Evolutionary conservation across 1,140 invertebrate genomes (phyloP).

Genomic region (Drosophila parabipectinata): DNA sequence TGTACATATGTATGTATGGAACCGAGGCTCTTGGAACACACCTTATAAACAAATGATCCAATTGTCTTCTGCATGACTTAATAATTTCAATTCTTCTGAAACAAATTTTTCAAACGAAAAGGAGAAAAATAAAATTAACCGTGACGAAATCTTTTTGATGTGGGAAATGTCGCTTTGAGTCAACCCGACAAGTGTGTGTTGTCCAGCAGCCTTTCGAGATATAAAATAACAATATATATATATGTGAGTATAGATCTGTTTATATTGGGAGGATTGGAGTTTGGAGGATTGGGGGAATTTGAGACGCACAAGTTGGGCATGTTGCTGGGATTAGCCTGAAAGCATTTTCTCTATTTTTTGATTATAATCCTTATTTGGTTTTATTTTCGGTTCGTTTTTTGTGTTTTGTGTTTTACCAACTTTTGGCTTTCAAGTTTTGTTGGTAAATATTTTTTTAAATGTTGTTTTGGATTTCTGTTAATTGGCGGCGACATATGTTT

Average conservation of each 20-base stretch:
- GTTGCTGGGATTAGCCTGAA: slow-evolving; percentile 77
- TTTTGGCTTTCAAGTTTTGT: slow-evolving; percentile 26
- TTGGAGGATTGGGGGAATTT: slow-evolving; percentile 44
- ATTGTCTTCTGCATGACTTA: slow-evolving; percentile 82
- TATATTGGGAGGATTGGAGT: slow-evolving; percentile 6
- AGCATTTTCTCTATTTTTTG: slow-evolving; percentile 71
- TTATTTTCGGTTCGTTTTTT: slow-evolving; percentile 32
- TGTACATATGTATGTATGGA: no score
- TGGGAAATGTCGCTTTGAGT: slow-evolving; percentile 81
- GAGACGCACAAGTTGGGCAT: slow-evolving; percentile 73
- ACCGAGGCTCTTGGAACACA: slow-evolving; percentile 57
- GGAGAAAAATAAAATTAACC: slow-evolving; percentile 52
- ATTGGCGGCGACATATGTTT: slow-evolving; percentile 81
- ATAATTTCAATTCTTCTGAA: slow-evolving; percentile 67
- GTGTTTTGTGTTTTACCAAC: slow-evolving; percentile 3
- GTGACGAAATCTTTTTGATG: slow-evolving; percentile 82
- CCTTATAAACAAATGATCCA: slow-evolving; percentile 79
- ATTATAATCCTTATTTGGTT: slow-evolving; percentile 73
- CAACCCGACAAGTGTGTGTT: slow-evolving; percentile 74
- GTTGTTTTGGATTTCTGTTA: slow-evolving; percentile 75
- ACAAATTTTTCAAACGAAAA: slow-evolving; percentile 61
- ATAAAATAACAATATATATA: slow-evolving; percentile 40
- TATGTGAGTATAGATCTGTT: not conserved
- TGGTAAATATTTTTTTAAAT: slow-evolving; percentile 71
- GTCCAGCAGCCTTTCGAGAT: slow-evolving; percentile 55